Evolutionary conservation across 2,113 vertebrate genomes (phyloP), one percentile per base, ranked within the genome.

Genomic region (Sebastes fasciatus): DNA sequence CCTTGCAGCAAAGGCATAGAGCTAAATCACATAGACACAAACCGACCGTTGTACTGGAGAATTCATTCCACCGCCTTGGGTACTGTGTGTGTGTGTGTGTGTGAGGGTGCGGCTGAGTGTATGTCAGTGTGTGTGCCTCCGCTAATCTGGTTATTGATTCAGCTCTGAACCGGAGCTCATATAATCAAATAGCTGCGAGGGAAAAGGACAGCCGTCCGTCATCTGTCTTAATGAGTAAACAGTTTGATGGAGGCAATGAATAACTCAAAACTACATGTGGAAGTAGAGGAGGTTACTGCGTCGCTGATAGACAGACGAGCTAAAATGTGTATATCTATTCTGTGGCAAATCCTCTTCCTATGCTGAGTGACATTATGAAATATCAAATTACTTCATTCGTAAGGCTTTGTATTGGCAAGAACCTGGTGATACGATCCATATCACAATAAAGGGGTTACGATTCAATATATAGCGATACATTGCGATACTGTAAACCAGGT

Each of bases 131-230:
- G 4, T 71, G 68, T 60, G 61, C 70, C 77, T 43, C 3, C 14
- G 77, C 83, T 94, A 93, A 93, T 93, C 85, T 86, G 74, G 86
- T 93, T 94, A 94, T 92, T 92, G 92, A 95, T 94, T 94, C 61
- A 48, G 79, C 88, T 87, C 92, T 87, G 86, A 89, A 86, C 88
- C 61, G 74, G 86, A 89, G 89, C 90, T 94, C 92, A 84, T 88
- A 86, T 94, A 93, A 94, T 94, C 93, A 93, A 94, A 93, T 91
- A 89, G 88, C 90, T 89, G 86, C 70, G 13, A 93, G 89, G 86
- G 78, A 74, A 92, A 88, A 92, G 86, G 88, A 91, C 91, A 92
- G 89, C 80, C 77, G 87, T 92, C 90, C 77, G 71, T 95, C 93
- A 94, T 94, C 90, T 80, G 87, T 91, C 93, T 90, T 92, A 86